These are phyloP conservation scores for Kryptolebias ocellatus DNA, from an alignment of 2,797 vertebrate species.

Conservation along the genomic window DNA sequence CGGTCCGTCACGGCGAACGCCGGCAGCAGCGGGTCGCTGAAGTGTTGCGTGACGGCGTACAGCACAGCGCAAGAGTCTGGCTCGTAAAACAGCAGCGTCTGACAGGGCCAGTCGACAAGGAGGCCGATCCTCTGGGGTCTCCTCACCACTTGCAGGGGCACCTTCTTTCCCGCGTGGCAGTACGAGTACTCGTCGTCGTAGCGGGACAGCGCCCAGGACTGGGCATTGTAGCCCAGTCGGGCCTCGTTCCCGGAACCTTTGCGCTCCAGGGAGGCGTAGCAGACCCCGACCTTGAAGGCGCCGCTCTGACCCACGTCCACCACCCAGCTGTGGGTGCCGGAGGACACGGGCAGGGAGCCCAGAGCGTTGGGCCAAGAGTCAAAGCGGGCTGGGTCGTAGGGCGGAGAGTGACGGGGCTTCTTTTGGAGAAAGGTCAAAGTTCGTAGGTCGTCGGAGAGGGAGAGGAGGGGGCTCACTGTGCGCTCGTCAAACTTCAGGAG, in stretches of 20 bases:
- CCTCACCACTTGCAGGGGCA: conserved; percentile 77
- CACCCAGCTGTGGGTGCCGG: conserved; percentile 87
- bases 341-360: conserved; percentile 79
- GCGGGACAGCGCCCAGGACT: conserved; percentile 92
- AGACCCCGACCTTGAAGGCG: conserved; percentile 94
- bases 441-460: conserved; percentile 83
- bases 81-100: conserved; percentile 89
- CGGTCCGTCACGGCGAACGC: conserved; percentile 89
- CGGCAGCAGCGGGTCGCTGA: conserved; percentile 82
- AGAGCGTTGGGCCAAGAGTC: conserved; percentile 93
- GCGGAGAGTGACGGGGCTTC: conserved; percentile 76
- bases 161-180: conserved; percentile 81
- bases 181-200: conserved; percentile 89
- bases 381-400: conserved; percentile 85
- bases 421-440: conserved; percentile 87
- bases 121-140: conserved; percentile 84
- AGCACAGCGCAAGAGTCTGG: conserved; percentile 82
- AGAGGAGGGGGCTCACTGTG: conserved; percentile 87
- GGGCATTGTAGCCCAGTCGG: conserved; percentile 87
- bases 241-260: conserved; percentile 86
- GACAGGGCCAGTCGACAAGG: conserved; percentile 87
- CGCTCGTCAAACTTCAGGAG: conserved; percentile 84
- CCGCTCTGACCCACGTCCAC: conserved; percentile 86
- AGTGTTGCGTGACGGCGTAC: conserved; percentile 74
- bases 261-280: conserved; percentile 86